Evolutionary conservation across 1,140 invertebrate genomes (phyloP).

Genomic region (Araneus ventricosus): DNA sequence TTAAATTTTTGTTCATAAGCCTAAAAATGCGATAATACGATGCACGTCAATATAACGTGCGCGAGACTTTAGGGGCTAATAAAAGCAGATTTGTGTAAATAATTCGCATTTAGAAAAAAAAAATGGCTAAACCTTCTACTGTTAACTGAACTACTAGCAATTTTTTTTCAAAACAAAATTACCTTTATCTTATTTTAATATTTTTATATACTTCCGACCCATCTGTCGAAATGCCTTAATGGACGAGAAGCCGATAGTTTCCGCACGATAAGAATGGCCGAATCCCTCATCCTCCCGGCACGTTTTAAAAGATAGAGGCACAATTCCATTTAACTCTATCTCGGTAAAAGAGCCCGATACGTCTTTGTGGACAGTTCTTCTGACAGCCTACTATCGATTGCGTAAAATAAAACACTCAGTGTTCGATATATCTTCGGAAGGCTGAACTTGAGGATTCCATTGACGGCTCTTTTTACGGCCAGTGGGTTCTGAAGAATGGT

Average conservation of each 20-base stretch:
- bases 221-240: not conserved
- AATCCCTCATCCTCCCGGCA: not conserved
- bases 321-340: not conserved
- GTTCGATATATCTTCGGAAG: constrained; percentile 19
- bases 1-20: no score
- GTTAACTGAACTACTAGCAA: no score
- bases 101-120: no score
- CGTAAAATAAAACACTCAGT: constrained; percentile 49
- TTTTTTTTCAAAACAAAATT: no score
- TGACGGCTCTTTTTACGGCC: not conserved
- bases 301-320: constrained; percentile 14
- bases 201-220: no score
- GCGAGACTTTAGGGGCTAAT: no score
- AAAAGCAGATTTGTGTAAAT: no score
- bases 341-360: constrained; percentile 20
- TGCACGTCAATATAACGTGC: no score
- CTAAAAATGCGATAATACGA: no score
- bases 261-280: not conserved
- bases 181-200: no score
- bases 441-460: constrained; percentile 15
- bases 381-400: constrained; percentile 47
- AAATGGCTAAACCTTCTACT: no score
- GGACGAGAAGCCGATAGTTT: constrained; percentile 27
- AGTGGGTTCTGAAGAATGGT: not conserved
- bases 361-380: constrained; percentile 46